These are phyloP conservation scores for Xiphorhynchus erythropygius DNA, from an alignment of 2,797 vertebrate genomes.

Conservation along the genomic window DNA sequence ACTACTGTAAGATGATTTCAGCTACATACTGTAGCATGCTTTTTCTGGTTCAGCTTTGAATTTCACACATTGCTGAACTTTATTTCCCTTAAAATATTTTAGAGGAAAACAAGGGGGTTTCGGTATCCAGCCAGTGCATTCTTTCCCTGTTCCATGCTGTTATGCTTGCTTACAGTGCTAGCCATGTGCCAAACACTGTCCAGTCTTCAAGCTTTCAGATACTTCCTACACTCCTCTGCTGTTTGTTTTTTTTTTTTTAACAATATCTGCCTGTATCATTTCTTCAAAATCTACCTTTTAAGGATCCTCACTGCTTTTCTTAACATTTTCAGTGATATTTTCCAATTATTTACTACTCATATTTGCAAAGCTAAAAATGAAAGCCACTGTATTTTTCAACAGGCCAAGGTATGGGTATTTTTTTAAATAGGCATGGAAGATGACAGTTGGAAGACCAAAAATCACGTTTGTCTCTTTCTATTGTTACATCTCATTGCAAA, in stretches of 20 bases:
- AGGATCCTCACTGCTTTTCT: not conserved
- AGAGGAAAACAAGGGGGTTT: rapidly evolving
- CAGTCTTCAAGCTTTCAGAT: not conserved
- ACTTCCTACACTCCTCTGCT: not conserved
- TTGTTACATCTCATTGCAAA: not conserved
- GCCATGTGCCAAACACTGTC: not conserved
- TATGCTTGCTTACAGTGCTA: not conserved
- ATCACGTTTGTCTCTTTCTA: not conserved
- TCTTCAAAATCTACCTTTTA: not conserved
- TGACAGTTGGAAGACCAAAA: not conserved
- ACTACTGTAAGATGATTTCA: not conserved
- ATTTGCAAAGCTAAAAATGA: not conserved
- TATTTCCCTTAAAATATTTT: not conserved
- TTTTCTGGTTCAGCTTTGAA: not conserved
- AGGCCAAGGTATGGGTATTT: not conserved
- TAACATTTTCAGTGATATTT: not conserved
- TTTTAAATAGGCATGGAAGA: not conserved
- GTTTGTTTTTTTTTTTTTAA: not conserved
- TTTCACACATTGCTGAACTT: not conserved
- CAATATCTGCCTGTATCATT: not conserved
- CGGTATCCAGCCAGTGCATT: not conserved
- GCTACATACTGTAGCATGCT: not conserved
- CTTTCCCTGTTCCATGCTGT: not conserved
- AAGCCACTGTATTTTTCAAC: not conserved
- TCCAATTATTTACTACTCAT: not conserved